Base-by-base conservation (phyloP, 1,140 invertebrate species). In the Fopius arisanus region DNA sequence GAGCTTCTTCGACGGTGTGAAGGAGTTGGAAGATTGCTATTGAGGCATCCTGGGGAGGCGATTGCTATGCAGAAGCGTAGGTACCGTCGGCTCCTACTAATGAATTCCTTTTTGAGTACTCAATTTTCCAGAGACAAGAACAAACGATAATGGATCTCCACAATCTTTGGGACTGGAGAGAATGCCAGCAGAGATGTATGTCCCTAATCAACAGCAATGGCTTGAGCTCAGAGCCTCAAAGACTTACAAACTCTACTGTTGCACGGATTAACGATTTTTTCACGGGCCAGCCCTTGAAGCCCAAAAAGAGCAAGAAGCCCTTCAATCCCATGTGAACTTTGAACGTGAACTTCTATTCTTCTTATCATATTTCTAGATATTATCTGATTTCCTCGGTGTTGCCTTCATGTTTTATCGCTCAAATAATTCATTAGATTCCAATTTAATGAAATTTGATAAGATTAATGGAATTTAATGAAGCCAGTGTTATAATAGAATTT, bases 161-260 rank as follows among this genome's bases (percentile, higher is more conserved):
- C 78, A 82, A 74, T 85, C 83, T 6, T 72, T 80, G 1, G 80
- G 83, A n/a, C 40, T 84, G 63, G 89, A 90, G 31, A 82, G 89
- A 76, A 91, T 96, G 90, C 95, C 94, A 0, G 93, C 94, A 0
- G 94, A 96, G 86, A 96, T 96, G 95, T 96, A 95, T 79, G 94
- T 96, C 0, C 94, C 95, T 0, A 95, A 96, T 85, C 94, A 96
- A 85, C 92, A 95, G 83, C 93, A 95, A 78, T 96, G 94, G 95
- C 88, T 96, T 3, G 92, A 94, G 73, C 84, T 96, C 21, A 90
- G 94, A 12, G 93, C 92, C 6, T 85, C 85, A 40, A 90, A 89
- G 73, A 40, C 68, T 65, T 81, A 76, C 21, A 80, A 77, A 63
- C 84, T 85, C 21, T 67, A 41, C 41, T 84, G 82, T n/a, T 81